These are phyloP conservation scores for Acropternis orthonyx DNA, from an alignment of 2,797 vertebrate species.

Conservation along the genomic window DNA sequence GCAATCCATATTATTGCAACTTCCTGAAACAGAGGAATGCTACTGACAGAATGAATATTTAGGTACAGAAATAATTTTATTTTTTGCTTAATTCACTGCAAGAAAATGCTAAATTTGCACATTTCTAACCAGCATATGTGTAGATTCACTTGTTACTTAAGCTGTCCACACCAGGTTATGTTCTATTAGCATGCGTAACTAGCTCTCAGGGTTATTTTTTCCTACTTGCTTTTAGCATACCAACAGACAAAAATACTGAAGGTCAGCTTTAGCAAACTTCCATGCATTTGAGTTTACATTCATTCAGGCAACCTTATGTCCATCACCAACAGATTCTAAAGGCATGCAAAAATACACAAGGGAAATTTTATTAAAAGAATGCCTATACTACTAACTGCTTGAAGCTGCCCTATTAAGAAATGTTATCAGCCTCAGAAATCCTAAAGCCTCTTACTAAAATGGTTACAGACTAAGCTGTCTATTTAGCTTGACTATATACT, in stretches of 20 bases:
- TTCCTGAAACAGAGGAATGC: slow-evolving; percentile 29
- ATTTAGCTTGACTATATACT: background rate
- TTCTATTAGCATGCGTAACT: slow-evolving; percentile 20
- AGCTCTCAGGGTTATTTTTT: slow-evolving; percentile 23
- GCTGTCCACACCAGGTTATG: slow-evolving; percentile 2
- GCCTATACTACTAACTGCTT: background rate
- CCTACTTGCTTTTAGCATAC: slow-evolving; percentile 8
- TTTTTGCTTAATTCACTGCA: slow-evolving; percentile 6
- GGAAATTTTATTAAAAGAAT: slow-evolving; percentile 37
- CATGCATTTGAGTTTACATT: background rate
- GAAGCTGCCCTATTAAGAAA: slow-evolving; percentile 24
- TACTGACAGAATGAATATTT: slow-evolving; percentile 59
- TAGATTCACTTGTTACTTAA: background rate
- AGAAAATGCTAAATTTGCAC: slow-evolving; percentile 33
- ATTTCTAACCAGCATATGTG: background rate
- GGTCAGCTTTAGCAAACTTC: slow-evolving; percentile 24
- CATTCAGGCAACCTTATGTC: background rate
- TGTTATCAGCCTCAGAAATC: background rate
- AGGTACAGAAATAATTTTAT: background rate
- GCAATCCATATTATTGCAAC: slow-evolving; percentile 50
- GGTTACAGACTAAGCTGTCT: slow-evolving; percentile 7
- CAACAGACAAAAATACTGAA: background rate
- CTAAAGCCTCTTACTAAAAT: background rate
- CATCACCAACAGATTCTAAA: slow-evolving; percentile 3
- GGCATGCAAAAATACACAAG: background rate